Base-by-base conservation (phyloP, 2,888 invertebrate genomes). In the Andrena dorsata region DNA sequence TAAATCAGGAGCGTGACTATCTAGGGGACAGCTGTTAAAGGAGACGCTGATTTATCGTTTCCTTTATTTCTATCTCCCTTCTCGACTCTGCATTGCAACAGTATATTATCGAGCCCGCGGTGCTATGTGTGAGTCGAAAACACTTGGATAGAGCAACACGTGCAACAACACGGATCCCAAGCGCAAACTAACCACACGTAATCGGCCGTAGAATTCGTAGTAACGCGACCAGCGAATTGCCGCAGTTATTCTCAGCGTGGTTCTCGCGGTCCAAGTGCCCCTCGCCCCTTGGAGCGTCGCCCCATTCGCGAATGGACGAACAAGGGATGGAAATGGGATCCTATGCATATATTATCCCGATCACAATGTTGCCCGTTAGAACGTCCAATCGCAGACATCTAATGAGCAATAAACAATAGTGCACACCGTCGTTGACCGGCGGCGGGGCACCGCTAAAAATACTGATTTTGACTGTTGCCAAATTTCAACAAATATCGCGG, bases 391-490 rank as follows among this genome's bases (percentile, higher is more conserved):
- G 41, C 30, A 49, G 32, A 20, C 49, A 47, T 64, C 56, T 63
- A 66, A 78, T 28, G 8, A 35, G 70, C 76, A 58, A 86, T 86
- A 87, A 88, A 90, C 90, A 90, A 90, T 89, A 90, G 87, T 70
- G 77, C 53, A 49, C 41, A 70, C 56, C 87, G 74, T 76, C 81
- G 83, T 78, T 80, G 74, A 84, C 81, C 76, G 76, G 77, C 72
- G 87, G 88, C 86, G 86, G 81, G 81, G 84, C 66, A 65, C 72
- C 20, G 88, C 92, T 93, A 93, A 93, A 92, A 93, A 93, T 93
- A 88, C 83, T 86, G 78, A 82, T 89, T 90, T 90, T 86, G 89
- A 86, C 86, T 87, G 89, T 92, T 92, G 93, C 93, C 93, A 93
- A 93, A 92, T 90, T 92, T 91, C 91, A 90, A 91, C 90, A 92